phyloP scores from a whole-genome alignment of 2,113 vertebrate species.

The Equus quagga region DNA sequence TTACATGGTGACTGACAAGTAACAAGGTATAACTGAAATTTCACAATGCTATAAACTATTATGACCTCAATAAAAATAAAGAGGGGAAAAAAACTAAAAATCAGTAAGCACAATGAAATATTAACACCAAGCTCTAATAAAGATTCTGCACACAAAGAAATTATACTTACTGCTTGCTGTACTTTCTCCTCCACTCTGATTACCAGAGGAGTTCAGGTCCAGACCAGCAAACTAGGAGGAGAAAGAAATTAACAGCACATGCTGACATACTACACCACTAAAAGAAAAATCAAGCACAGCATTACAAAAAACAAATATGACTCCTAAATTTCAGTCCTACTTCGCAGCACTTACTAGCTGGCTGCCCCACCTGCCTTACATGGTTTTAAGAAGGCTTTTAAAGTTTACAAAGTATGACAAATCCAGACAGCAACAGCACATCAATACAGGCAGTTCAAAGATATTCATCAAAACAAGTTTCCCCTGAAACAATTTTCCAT shows the following conservation, averaged over 20 bases:
- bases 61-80: no score
- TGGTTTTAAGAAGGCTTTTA: neutral
- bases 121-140: neutral
- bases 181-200: slow-evolving; percentile 91
- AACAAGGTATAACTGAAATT: no score
- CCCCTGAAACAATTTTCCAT: neutral
- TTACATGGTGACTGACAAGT: no score
- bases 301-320: neutral
- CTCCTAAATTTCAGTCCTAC: neutral
- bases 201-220: slow-evolving; percentile 95
- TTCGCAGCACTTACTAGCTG: neutral
- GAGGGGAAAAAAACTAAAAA: no score
- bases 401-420: neutral
- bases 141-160: neutral
- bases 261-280: neutral
- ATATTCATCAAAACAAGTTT: neutral
- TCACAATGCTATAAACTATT: no score
- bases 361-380: neutral
- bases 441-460: neutral
- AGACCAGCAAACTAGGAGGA: slow-evolving; percentile 94
- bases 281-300: neutral
- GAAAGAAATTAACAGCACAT: neutral
- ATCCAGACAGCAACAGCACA: neutral
- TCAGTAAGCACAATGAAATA: neutral
- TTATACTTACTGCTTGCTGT: slow-evolving; percentile 94